These are phyloP conservation scores for Schizothorax lantsangensis DNA, from an alignment of 2,797 vertebrate species.

Conservation along the genomic window DNA sequence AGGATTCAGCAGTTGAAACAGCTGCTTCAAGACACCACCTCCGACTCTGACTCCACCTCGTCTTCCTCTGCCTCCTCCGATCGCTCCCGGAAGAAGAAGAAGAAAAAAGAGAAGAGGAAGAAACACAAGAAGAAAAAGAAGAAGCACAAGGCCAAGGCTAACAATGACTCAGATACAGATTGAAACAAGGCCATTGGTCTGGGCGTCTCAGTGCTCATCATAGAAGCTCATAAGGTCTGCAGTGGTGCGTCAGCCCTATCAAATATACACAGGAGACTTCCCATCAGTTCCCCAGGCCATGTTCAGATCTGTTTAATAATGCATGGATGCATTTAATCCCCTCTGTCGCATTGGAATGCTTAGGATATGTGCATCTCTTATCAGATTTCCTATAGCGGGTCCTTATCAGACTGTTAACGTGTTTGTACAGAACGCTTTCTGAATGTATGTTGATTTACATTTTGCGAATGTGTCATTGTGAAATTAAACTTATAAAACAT, in stretches of 20 bases:
- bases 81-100: conserved; percentile 81
- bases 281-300: conserved; percentile 43
- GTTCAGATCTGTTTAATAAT: conserved; percentile 58
- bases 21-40: conserved; percentile 91
- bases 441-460: conserved; percentile 35
- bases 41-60: conserved; percentile 80
- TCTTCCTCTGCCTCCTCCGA: conserved; percentile 75
- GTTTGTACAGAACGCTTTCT: conserved; percentile 7
- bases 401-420: not conserved
- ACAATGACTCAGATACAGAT: conserved; percentile 81
- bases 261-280: conserved; percentile 44
- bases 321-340: conserved; percentile 65
- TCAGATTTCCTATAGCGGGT: conserved; percentile 50
- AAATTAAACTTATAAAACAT: conserved; percentile 2
- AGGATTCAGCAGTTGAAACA: conserved; percentile 95
- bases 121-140: conserved; percentile 85
- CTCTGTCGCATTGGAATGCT: conserved; percentile 45
- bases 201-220: conserved; percentile 9
- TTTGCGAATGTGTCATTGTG: conserved; percentile 21
- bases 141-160: conserved; percentile 84
- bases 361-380: conserved; percentile 55
- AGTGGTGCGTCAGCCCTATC: conserved; percentile 27
- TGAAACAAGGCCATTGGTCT: conserved; percentile 66
- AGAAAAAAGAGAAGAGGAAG: conserved; percentile 84
- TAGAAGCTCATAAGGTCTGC: conserved; percentile 14